These are phyloP conservation scores for Plumapathes pennacea DNA, from an alignment of 92 coral and sea anemone species.

Conservation along the genomic window DNA sequence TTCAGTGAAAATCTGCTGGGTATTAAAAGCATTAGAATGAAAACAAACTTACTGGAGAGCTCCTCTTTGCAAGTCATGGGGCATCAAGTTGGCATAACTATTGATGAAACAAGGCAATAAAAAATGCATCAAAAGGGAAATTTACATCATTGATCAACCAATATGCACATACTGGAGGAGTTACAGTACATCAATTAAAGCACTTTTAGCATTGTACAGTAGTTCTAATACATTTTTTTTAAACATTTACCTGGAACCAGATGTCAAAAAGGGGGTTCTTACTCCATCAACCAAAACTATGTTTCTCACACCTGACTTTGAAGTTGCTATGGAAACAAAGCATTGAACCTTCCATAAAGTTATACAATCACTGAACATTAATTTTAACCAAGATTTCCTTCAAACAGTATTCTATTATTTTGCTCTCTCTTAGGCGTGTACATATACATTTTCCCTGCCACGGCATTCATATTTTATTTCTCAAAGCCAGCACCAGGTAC, in stretches of 20 bases:
- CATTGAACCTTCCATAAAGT: too few relatives aligned
- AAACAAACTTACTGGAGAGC: slow-evolving; percentile 83
- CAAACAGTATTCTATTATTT: neutral
- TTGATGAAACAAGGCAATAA: slow-evolving; percentile 1
- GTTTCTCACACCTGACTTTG: slow-evolving; percentile 65
- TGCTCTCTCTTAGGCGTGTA: too few relatives aligned
- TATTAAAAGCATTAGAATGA: neutral
- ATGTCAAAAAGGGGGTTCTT: slow-evolving; percentile 87
- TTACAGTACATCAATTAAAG: too few relatives aligned
- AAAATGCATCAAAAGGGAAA: too few relatives aligned
- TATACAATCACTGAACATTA: too few relatives aligned
- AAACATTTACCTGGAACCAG: slow-evolving; percentile 76
- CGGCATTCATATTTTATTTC: too few relatives aligned
- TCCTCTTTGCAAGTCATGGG: slow-evolving; percentile 94
- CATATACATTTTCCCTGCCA: too few relatives aligned
- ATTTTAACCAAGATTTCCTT: neutral
- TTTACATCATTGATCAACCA: too few relatives aligned
- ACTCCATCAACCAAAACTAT: slow-evolving; percentile 95
- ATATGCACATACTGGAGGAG: neutral
- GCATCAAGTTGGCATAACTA: slow-evolving; percentile 81
- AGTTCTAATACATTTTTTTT: neutral
- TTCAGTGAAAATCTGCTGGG: too few relatives aligned
- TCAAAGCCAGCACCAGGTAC: too few relatives aligned
- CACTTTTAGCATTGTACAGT: too few relatives aligned
- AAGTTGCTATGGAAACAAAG: too few relatives aligned